These are phyloP conservation scores for Danio jaintianensis DNA, from an alignment of 2,797 vertebrate species.

Conservation along the genomic window DNA sequence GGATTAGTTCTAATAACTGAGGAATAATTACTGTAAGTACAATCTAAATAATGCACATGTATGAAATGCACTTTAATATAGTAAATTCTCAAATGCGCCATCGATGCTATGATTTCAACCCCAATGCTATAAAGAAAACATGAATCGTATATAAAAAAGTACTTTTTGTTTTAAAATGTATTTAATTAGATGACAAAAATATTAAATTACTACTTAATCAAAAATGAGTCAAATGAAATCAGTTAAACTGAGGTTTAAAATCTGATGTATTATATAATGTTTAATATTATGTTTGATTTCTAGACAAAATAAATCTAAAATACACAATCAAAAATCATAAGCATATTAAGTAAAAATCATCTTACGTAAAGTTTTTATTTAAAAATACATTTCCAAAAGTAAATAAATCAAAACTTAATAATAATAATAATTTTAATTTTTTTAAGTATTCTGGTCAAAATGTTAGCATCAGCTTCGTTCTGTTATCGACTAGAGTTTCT, in stretches of 20 bases:
- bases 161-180: neutral
- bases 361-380: too few relatives aligned
- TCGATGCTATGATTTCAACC: neutral
- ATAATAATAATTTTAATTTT: too few relatives aligned
- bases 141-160: neutral
- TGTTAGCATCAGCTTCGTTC: neutral
- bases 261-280: neutral
- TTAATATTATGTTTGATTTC: neutral
- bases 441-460: neutral
- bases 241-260: too few relatives aligned
- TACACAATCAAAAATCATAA: too few relatives aligned
- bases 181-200: neutral
- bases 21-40: conserved; percentile 12
- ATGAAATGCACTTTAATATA: neutral
- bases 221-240: neutral
- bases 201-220: too few relatives aligned
- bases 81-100: neutral
- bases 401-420: too few relatives aligned
- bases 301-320: too few relatives aligned
- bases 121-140: neutral
- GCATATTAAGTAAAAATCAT: neutral
- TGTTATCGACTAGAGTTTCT: neutral
- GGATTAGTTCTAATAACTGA: conserved; percentile 15
- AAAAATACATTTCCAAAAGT: too few relatives aligned
- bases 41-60: conserved; percentile 8